Base-by-base conservation (phyloP, 2,113 vertebrate species). In the Aldabrachelys gigantea region DNA sequence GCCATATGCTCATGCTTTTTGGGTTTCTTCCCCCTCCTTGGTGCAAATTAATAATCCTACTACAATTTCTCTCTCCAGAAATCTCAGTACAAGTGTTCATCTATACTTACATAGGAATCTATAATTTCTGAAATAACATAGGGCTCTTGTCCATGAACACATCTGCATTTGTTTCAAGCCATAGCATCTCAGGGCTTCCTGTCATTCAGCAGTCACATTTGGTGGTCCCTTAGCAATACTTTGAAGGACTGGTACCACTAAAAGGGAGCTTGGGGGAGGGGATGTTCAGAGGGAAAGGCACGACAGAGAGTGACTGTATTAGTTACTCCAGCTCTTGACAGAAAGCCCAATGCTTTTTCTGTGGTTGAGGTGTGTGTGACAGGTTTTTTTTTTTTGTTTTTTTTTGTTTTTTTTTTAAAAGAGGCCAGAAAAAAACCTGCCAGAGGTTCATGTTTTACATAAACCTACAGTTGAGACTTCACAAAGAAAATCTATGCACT, bases 401-500 rank as follows among this genome's bases (percentile, higher is more conserved):
- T 35, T 35, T 94, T 57, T 75, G 69, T 1, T 50, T 1, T 86
- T 69, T 35, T 35, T 94, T 57, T 75, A 76, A 85, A 93, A 69
- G 52, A 92, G 54, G 75, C 75, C 35, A 86, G 80, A 89, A 83
- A 72, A 88, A 95, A 93, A 21, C 7, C 25, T 90, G 94, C 86
- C 94, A 97, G 82, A 94, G 93, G 92, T 97, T 96, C 24, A 13
- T 96, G 95, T 96, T 97, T 97, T 97, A 96, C 97, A 98, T 97
- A 95, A 95, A 98, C 95, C 90, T 94, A 96, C 95, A 96, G 96
- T 95, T 95, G 93, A 93, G 96, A 95, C 93, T 97, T 95, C 95
- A 97, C 97, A 98, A 96, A 98, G 97, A 98, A 98, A 98, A 97
- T 95, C 98, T 97, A 95, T 97, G 96, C 94, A 96, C 98, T 97